Evolutionary conservation across 2,113 vertebrate genomes (phyloP).

Genomic region (Entomyzon cyanotis): DNA sequence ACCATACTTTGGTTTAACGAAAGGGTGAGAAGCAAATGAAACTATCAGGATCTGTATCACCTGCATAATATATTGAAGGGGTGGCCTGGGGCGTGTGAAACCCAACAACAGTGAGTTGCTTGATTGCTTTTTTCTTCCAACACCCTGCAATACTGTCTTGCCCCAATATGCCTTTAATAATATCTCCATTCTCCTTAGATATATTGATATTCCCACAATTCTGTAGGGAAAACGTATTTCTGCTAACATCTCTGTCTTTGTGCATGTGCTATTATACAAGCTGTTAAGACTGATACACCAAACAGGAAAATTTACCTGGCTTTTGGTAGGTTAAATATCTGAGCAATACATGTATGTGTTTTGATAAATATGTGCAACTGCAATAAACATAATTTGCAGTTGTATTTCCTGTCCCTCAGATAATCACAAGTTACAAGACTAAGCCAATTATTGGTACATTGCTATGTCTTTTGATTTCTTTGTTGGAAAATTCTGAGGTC

Average conservation of each 20-base stretch:
- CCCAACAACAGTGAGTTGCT: background rate
- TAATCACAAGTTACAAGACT: background rate
- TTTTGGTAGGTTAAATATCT: background rate
- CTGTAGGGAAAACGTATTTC: background rate
- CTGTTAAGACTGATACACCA: background rate
- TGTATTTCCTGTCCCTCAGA: background rate
- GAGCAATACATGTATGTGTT: background rate
- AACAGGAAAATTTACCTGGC: background rate
- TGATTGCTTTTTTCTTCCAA: background rate
- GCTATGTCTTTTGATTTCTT: background rate
- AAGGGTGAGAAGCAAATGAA: background rate
- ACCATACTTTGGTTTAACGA: background rate
- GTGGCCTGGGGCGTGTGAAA: background rate
- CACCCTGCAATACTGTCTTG: background rate
- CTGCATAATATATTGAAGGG: background rate
- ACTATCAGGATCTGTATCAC: background rate
- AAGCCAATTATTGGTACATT: background rate
- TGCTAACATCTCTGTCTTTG: background rate
- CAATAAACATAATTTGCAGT: background rate
- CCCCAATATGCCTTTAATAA: background rate
- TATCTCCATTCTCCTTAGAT: background rate
- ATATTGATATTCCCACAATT: background rate
- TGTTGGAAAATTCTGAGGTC: background rate
- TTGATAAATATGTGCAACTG: background rate
- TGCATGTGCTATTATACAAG: background rate